These are phyloP conservation scores for Holotrichia oblita DNA, from an alignment of 1,140 invertebrate species.

Conservation along the genomic window DNA sequence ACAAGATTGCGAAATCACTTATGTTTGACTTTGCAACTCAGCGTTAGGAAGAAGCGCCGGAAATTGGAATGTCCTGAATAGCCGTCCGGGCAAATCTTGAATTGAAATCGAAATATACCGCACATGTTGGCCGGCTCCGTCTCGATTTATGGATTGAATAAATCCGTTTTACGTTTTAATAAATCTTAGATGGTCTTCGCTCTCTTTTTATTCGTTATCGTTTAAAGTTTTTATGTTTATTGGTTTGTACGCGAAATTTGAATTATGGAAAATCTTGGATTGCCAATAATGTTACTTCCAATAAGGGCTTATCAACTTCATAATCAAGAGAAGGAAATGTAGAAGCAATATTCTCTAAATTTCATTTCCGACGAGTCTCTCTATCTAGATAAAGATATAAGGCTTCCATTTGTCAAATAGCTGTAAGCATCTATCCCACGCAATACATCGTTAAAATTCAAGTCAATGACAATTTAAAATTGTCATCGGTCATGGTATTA, in stretches of 20 bases:
- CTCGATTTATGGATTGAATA: slow-evolving; percentile 2
- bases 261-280: no score
- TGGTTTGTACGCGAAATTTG: neutral
- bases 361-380: no score
- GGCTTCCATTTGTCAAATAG: no score
- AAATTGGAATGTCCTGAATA: slow-evolving; percentile 17
- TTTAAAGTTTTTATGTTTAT: neutral
- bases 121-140: neutral
- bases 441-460: no score
- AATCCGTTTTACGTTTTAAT: slow-evolving; percentile 21
- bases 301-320: no score
- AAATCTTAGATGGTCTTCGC: neutral
- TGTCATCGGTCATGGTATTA: no score
- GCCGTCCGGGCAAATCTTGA: neutral
- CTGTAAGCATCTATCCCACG: no score
- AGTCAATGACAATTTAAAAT: no score
- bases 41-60: neutral
- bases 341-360: no score
- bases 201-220: neutral
- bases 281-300: no score
- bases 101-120: slow-evolving; percentile 12
- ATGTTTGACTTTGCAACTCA: slow-evolving; percentile 12
- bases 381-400: no score
- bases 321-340: no score
- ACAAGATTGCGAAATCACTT: slow-evolving; percentile 14